Conservation (phyloP, 2,888 invertebrate species). For the Fragum fragum region DNA sequence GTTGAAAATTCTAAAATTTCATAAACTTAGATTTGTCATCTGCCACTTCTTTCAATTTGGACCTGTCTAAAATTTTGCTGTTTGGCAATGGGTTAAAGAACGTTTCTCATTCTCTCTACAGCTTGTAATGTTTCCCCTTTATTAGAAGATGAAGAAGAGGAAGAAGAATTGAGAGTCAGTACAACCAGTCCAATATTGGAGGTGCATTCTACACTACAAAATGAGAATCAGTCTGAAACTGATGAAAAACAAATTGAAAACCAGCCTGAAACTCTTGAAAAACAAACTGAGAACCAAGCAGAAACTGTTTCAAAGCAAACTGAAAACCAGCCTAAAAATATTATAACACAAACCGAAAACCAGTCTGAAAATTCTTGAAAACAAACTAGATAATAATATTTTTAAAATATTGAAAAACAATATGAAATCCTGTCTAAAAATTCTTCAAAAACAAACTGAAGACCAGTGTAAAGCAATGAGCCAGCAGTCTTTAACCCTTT, state of each 20-base stretch:
- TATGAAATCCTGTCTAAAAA: too few relatives aligned
- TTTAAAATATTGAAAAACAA: not conserved
- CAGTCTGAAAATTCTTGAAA: constrained; percentile 1
- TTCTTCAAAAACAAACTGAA: too few relatives aligned
- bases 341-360: not conserved
- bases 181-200: not conserved
- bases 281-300: not conserved
- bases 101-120: too few relatives aligned
- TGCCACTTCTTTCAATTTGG: too few relatives aligned
- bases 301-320: not conserved
- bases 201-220: not conserved
- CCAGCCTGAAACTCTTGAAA: not conserved
- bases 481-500: too few relatives aligned
- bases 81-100: too few relatives aligned
- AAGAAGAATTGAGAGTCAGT: constrained; percentile 24
- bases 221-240: not conserved
- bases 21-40: too few relatives aligned
- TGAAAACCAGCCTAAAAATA: not conserved
- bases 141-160: constrained; percentile 44
- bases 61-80: too few relatives aligned
- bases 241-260: not conserved
- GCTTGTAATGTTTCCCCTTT: constrained; percentile 36
- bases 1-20: too few relatives aligned
- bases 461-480: too few relatives aligned
- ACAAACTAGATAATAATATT: too few relatives aligned